Evolutionary conservation across 2,113 vertebrate species (phyloP).

Genomic region (Dipodomys stephensi): DNA sequence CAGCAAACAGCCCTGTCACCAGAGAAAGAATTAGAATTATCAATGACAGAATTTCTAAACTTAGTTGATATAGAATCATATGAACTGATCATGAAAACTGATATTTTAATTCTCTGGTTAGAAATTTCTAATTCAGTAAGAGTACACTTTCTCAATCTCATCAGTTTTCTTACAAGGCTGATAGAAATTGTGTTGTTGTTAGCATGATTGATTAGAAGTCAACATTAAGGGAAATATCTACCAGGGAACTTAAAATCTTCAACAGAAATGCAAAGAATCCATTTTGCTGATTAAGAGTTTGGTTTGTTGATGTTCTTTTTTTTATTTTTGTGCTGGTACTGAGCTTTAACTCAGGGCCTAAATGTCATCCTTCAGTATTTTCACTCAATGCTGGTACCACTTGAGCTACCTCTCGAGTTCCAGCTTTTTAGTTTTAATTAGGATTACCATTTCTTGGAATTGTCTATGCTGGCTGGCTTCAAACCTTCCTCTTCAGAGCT

Average conservation of each 20-base stretch:
- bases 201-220: too few species aligned
- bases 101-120: constrained; percentile 37
- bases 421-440: too few species aligned
- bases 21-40: not conserved
- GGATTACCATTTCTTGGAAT: too few species aligned
- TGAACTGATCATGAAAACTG: not conserved
- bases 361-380: too few species aligned
- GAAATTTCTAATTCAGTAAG: not conserved
- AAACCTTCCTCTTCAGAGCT: too few species aligned
- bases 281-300: constrained; percentile 30
- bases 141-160: not conserved
- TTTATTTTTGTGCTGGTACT: too few species aligned
- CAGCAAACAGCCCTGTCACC: not conserved
- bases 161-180: not conserved
- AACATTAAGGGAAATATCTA: not conserved
- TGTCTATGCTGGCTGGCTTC: too few species aligned
- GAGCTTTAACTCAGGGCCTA: too few species aligned
- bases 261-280: not conserved
- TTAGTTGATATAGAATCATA: not conserved
- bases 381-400: too few species aligned
- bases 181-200: not conserved
- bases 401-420: too few species aligned
- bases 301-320: too few species aligned
- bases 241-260: not conserved
- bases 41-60: not conserved